Evolutionary conservation across 2,113 vertebrate genomes (phyloP).

Genomic region (Cromileptes altivelis): DNA sequence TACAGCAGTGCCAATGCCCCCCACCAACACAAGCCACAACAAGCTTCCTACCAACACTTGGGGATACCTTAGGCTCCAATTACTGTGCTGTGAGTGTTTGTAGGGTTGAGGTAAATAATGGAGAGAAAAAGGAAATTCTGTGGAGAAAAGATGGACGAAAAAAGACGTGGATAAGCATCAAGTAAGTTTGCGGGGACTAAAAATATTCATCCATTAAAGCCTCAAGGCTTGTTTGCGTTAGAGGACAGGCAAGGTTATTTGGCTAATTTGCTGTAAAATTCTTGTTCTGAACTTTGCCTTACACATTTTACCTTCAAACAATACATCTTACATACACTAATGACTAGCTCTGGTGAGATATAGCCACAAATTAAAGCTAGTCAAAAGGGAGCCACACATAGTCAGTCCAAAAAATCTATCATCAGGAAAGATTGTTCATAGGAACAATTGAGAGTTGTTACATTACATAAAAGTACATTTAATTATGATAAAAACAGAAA

Average conservation of each 20-base stretch:
- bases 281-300: slow-evolving; percentile 2
- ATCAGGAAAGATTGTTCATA: neutral
- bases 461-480: neutral
- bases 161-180: slow-evolving; percentile 15
- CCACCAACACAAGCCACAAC: slow-evolving; percentile 43
- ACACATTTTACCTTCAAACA: slow-evolving; percentile 6
- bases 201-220: neutral
- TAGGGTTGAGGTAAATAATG: slow-evolving; percentile 33
- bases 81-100: slow-evolving; percentile 30
- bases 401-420: neutral
- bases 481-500: neutral
- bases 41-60: slow-evolving; percentile 34
- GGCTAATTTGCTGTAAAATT: neutral
- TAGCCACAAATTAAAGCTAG: neutral
- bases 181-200: neutral
- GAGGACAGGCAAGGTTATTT: slow-evolving; percentile 1
- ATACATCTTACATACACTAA: neutral
- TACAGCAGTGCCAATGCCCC: slow-evolving; percentile 32
- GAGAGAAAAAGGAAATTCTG: slow-evolving; percentile 7
- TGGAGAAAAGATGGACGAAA: slow-evolving; percentile 3
- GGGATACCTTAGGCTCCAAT: slow-evolving; percentile 41
- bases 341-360: neutral
- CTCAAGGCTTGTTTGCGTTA: neutral
- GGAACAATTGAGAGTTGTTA: neutral
- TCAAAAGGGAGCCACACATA: neutral